Percentiles rank a stretch among this genome's conserved stretches.
Evolutionary conservation across 2,113 vertebrate species (phyloP).

Genomic region (Chaetorhynchus papuensis): DNA sequence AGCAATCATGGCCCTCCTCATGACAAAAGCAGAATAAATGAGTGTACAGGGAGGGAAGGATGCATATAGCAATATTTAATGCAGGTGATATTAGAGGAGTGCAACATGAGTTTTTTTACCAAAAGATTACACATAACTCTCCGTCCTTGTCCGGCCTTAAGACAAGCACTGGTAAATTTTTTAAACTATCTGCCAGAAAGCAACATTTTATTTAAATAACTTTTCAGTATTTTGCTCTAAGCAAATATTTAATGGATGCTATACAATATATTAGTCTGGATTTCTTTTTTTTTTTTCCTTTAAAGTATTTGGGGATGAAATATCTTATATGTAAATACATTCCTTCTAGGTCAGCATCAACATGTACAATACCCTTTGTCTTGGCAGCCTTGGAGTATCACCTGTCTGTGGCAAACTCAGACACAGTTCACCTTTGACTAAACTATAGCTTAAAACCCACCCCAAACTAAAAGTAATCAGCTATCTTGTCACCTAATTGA

Average conservation of each 20-base stretch:
- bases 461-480: neutral
- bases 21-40: slow-evolving; percentile 67
- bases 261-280: neutral
- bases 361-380: neutral
- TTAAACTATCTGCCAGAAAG: neutral
- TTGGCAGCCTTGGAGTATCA: neutral
- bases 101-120: neutral
- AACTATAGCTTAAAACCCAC: neutral
- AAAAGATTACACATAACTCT: neutral
- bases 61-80: neutral
- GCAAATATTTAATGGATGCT: slow-evolving; percentile 27
- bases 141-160: neutral
- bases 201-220: neutral
- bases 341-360: neutral
- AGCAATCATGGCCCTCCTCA: slow-evolving; percentile 81
- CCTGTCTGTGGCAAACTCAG: slow-evolving; percentile 26
- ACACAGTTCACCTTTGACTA: slow-evolving; percentile 54
- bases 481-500: slow-evolving; percentile 55
- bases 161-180: neutral
- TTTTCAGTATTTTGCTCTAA: neutral
- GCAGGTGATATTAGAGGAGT: neutral
- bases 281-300: neutral
- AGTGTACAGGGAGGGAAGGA: neutral
- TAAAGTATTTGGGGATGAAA: neutral
- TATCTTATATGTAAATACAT: neutral